These are phyloP conservation scores for Microtus oregoni DNA, from an alignment of 2,113 vertebrate genomes.

Conservation along the genomic window DNA sequence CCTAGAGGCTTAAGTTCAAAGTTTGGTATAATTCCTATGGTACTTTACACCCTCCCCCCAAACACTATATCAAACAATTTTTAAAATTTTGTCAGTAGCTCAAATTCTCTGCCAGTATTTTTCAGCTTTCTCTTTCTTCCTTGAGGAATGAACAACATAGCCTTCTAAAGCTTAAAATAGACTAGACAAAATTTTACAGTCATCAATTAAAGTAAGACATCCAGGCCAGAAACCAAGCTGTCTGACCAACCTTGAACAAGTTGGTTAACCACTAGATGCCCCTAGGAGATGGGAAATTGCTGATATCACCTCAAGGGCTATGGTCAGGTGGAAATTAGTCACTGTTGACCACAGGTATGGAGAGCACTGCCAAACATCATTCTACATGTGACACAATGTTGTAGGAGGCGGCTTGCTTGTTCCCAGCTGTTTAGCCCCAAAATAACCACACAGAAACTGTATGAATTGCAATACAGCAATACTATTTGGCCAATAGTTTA, in stretches of 20 bases:
- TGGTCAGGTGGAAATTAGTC: neutral
- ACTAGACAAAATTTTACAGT: neutral
- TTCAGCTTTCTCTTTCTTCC: slow-evolving; percentile 32
- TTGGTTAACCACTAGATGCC: neutral
- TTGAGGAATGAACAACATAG: slow-evolving; percentile 54
- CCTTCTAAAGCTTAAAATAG: slow-evolving; percentile 41
- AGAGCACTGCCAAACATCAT: neutral
- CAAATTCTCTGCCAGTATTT: slow-evolving; percentile 63
- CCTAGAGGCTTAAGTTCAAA: slow-evolving; percentile 71
- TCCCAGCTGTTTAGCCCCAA: no score
- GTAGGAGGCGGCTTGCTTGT: no score
- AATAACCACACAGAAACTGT: no score
- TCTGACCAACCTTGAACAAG: neutral
- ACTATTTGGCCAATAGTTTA: no score
- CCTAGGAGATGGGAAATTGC: neutral
- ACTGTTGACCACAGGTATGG: neutral
- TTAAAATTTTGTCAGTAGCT: slow-evolving; percentile 63
- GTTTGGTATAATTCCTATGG: slow-evolving; percentile 59
- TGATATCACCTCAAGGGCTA: neutral
- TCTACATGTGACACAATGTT: no score
- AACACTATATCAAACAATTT: slow-evolving; percentile 46
- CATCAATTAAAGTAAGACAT: neutral
- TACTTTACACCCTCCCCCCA: neutral
- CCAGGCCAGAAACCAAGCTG: neutral
- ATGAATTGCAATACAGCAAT: no score